phyloP scores from a whole-genome alignment of 2,797 vertebrate species.

The Jordanella pulchra region DNA sequence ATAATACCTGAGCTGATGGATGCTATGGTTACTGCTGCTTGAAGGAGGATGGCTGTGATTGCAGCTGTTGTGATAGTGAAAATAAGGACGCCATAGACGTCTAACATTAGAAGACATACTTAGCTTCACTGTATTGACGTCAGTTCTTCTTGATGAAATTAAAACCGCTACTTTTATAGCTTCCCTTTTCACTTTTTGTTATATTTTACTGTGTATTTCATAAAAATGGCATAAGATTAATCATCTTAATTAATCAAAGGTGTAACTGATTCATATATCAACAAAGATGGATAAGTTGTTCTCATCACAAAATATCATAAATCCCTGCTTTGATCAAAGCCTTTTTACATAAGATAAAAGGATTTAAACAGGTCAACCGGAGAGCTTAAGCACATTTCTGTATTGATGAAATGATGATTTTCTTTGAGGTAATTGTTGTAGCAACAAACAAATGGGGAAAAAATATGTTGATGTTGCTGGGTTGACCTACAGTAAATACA shows the following conservation, averaged over 20 bases:
- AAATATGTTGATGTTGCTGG: not conserved
- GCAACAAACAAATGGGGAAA: not conserved
- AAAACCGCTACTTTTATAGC: conserved; percentile 27
- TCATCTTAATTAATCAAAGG: no score
- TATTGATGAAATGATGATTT: not conserved
- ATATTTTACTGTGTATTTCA: not conserved
- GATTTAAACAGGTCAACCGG: not conserved
- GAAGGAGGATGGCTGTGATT: conserved; percentile 46
- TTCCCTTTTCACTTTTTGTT: conserved; percentile 1
- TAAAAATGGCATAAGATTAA: no score
- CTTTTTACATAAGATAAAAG: not conserved
- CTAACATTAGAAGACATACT: conserved; percentile 37
- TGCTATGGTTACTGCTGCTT: conserved; percentile 77
- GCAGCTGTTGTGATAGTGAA: conserved; percentile 34
- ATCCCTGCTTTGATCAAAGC: not conserved
- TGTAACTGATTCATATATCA: not conserved
- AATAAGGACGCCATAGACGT: conserved; percentile 30
- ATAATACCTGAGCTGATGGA: conserved; percentile 69
- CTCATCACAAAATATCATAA: not conserved
- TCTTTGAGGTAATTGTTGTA: not conserved
- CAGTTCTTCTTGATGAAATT: conserved; percentile 28
- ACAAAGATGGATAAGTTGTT: not conserved
- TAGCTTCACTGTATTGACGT: conserved; percentile 45
- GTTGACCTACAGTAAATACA: not conserved
- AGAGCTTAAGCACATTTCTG: not conserved